Percentiles rank a stretch among this genome's conserved stretches.
Evolutionary conservation across 2,888 invertebrate genomes (phyloP).

Genomic region (Caenorhabditis zanzibari): DNA sequence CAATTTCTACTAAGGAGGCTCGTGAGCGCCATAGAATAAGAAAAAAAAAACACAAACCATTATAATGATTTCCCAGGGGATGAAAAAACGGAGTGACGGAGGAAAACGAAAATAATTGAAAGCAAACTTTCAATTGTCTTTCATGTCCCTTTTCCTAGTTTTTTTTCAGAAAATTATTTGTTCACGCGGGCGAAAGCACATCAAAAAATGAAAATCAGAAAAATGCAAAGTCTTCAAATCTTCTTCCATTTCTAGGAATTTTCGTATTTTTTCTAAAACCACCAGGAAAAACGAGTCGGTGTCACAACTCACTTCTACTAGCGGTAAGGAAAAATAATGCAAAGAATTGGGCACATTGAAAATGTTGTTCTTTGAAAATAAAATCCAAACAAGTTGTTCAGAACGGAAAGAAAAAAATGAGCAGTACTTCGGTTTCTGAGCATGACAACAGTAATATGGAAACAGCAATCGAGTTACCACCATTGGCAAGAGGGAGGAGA

Average conservation of each 20-base stretch:
- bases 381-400: too few relatives aligned
- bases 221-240: background rate
- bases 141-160: too few relatives aligned
- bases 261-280: background rate
- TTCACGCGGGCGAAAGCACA: too few relatives aligned
- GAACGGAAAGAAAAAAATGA: too few relatives aligned
- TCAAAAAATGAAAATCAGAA: background rate
- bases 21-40: background rate
- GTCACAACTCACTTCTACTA: background rate
- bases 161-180: too few relatives aligned
- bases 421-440: background rate
- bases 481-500: background rate
- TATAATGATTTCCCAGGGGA: conserved; percentile 24
- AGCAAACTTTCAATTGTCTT: too few relatives aligned
- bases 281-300: background rate
- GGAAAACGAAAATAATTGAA: background rate
- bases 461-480: conserved; percentile 24
- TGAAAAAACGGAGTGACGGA: background rate
- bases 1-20: background rate
- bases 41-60: background rate
- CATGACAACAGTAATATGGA: conserved; percentile 17
- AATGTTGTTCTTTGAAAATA: too few relatives aligned
- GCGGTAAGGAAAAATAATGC: background rate
- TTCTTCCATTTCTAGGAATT: background rate
- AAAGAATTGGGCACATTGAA: too few relatives aligned